Evolutionary conservation across 2,888 invertebrate genomes (phyloP).

Genomic region (Elysia crispata): DNA sequence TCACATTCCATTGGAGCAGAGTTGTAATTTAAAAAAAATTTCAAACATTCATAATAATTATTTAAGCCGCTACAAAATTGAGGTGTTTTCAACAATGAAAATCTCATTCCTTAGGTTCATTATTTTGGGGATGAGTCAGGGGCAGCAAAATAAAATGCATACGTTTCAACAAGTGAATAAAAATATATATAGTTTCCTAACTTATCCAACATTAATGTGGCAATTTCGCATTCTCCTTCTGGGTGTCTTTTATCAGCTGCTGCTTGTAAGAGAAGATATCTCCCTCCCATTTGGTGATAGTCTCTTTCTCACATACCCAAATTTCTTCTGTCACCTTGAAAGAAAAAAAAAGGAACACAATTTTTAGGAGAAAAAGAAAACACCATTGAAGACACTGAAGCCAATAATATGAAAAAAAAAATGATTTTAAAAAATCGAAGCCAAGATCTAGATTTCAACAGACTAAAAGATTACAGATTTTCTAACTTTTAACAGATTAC

Average conservation of each 20-base stretch:
- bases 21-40: too few species aligned
- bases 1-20: too few species aligned
- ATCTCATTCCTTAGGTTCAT: too few species aligned
- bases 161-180: too few species aligned
- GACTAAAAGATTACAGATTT: too few species aligned
- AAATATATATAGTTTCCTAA: too few species aligned
- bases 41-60: too few species aligned
- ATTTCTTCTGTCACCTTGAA: slow-evolving; percentile 97
- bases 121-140: too few species aligned
- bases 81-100: too few species aligned
- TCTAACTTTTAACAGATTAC: too few species aligned
- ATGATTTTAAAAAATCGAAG: not conserved
- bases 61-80: too few species aligned
- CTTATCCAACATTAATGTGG: not conserved
- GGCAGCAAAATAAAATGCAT: too few species aligned
- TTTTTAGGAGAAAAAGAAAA: not conserved
- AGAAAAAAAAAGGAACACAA: slow-evolving; percentile 2
- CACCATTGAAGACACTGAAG: not conserved
- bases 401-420: not conserved
- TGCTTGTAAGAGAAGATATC: slow-evolving; percentile 97
- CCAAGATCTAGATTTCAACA: not conserved
- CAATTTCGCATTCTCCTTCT: slow-evolving; percentile 59
- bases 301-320: slow-evolving; percentile 98
- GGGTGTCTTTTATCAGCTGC: slow-evolving; percentile 89
- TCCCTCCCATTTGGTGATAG: slow-evolving; percentile 97